A percentile compares a stretch with the other conserved stretches of the same genome.
phyloP scores from a whole-genome alignment of 2,113 vertebrate genomes.

The Tachuris rubrigastra region DNA sequence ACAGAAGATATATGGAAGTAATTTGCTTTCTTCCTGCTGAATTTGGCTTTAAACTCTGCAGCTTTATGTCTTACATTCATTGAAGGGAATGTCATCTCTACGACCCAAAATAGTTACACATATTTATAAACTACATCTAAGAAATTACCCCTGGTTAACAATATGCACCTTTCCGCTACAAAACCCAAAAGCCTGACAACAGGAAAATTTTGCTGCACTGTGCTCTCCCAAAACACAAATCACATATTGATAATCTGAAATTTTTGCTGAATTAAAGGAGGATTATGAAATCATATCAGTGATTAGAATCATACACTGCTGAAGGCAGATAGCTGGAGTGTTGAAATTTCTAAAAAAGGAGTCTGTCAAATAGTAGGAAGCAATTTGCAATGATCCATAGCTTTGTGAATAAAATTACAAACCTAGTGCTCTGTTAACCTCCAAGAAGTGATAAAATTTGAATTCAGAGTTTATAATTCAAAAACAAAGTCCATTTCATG shows the following conservation, averaged over 20 bases:
- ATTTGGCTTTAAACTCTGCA: conserved; percentile 51
- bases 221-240: conserved; percentile 12
- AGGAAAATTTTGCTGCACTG: not conserved
- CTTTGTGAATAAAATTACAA: conserved; percentile 26
- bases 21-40: conserved; percentile 66
- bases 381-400: conserved; percentile 56
- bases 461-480: conserved; percentile 22
- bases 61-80: conserved; percentile 27
- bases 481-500: conserved; percentile 16
- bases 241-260: conserved; percentile 1
- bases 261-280: conserved; percentile 46
- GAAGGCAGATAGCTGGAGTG: conserved; percentile 49
- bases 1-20: conserved; percentile 65
- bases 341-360: conserved; percentile 59
- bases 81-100: conserved; percentile 33
- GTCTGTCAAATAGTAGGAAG: conserved; percentile 60
- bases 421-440: not conserved
- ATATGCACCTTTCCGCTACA: not conserved
- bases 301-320: conserved; percentile 50
- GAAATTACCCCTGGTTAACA: not conserved
- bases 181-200: not conserved
- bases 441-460: conserved; percentile 37
- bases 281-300: conserved; percentile 47
- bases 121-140: conserved; percentile 35
- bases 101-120: conserved; percentile 1